A percentile compares a stretch with the other conserved stretches of the same genome.
Conservation (phyloP, 2,888 invertebrate genomes). For the Chaetogeoica ovagalla region DNA sequence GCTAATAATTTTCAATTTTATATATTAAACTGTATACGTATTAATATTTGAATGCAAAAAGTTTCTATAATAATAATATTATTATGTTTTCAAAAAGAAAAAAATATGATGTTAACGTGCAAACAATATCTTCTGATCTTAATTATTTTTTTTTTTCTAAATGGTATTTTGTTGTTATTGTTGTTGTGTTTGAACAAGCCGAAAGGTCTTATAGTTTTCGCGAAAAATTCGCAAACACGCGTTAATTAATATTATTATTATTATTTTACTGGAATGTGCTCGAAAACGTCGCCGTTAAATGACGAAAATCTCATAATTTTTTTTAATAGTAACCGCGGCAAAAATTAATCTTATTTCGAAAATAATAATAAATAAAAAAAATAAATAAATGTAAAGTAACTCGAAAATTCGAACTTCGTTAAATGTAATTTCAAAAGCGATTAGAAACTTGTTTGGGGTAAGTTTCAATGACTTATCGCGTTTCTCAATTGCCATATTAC, state of each 20-base stretch:
- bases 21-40: too few species aligned
- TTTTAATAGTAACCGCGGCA: neutral
- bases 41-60: neutral
- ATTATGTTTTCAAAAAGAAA: too few species aligned
- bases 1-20: too few species aligned
- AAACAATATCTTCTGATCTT: neutral
- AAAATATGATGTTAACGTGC: too few species aligned
- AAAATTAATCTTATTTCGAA: neutral
- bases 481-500: slow-evolving; percentile 10
- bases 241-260: too few species aligned
- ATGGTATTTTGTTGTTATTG: too few species aligned
- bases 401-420: neutral
- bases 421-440: slow-evolving; percentile 23
- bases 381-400: neutral
- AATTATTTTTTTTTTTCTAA: neutral
- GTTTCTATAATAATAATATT: too few species aligned
- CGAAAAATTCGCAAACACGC: too few species aligned
- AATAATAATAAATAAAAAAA: neutral
- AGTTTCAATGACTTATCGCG: slow-evolving; percentile 12
- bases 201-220: too few species aligned
- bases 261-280: too few species aligned
- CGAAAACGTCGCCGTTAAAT: neutral
- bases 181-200: too few species aligned
- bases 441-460: slow-evolving; percentile 19
- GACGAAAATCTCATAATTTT: neutral